A percentile compares a stretch with the other conserved stretches of the same genome.
These are phyloP conservation scores for Himalopsyche kuldschensis DNA, from an alignment of 2,888 invertebrate species.

Conservation along the genomic window DNA sequence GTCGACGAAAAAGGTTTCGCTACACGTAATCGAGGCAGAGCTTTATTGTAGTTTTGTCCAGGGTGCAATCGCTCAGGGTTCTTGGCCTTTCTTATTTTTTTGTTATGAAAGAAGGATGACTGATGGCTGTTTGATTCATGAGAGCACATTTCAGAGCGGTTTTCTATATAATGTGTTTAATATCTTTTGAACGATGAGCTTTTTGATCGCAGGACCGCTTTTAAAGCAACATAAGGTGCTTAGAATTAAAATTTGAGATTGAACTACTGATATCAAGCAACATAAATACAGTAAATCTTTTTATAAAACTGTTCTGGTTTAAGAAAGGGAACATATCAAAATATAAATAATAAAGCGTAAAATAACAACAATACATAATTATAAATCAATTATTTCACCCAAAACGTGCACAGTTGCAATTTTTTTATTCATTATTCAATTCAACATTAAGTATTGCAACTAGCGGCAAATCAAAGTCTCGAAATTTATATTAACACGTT, in stretches of 20 bases:
- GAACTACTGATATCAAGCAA: background rate
- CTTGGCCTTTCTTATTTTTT: conserved; percentile 25
- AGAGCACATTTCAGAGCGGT: conserved; percentile 35
- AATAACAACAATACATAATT: too few relatives aligned
- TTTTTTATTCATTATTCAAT: too few relatives aligned
- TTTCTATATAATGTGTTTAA: conserved; percentile 39
- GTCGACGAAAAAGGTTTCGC: background rate
- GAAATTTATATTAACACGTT: too few relatives aligned
- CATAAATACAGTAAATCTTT: background rate
- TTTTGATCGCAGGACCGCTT: conserved; percentile 28
- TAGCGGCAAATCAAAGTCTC: too few relatives aligned
- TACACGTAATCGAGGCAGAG: background rate
- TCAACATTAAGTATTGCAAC: too few relatives aligned
- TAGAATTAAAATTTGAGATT: background rate
- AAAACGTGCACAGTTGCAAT: too few relatives aligned
- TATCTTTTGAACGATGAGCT: conserved; percentile 38
- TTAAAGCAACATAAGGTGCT: conserved; percentile 11
- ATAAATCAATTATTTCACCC: too few relatives aligned
- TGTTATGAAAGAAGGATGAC: conserved; percentile 35
- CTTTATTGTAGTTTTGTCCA: background rate
- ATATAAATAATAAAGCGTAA: too few relatives aligned
- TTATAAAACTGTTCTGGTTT: too few relatives aligned
- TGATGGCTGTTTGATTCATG: conserved; percentile 39
- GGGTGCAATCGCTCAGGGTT: background rate
- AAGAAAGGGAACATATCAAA: too few relatives aligned